Percentiles rank a stretch among this genome's conserved stretches.
These are phyloP conservation scores for Yoshiicerus persimilis DNA, from an alignment of 1,140 invertebrate genomes.

Conservation along the genomic window DNA sequence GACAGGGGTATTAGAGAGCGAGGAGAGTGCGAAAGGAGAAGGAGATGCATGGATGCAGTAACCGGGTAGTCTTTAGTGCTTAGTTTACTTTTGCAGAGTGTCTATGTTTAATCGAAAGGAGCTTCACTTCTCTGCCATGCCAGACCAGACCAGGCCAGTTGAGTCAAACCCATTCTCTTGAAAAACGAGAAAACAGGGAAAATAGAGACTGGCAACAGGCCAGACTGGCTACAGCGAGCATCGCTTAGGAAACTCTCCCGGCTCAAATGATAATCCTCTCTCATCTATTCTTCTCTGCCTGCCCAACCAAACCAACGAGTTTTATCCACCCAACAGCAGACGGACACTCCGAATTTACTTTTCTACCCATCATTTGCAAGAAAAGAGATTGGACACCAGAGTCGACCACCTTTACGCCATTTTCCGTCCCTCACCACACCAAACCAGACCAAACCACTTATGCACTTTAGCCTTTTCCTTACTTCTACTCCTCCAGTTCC, in stretches of 20 bases:
- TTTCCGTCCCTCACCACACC: not conserved
- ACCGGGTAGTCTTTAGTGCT: not conserved
- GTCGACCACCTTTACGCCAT: not conserved
- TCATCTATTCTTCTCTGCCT: constrained; percentile 26
- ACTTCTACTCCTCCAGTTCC: not conserved
- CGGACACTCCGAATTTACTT: not conserved
- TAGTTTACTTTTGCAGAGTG: not conserved
- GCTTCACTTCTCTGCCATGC: not conserved
- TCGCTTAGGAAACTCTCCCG: constrained; percentile 25
- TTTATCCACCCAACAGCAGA: not conserved
- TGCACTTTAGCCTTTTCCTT: not conserved
- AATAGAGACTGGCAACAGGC: constrained; percentile 30
- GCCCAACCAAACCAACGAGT: not conserved
- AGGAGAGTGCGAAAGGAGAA: not conserved
- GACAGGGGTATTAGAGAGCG: not conserved
- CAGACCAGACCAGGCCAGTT: not conserved
- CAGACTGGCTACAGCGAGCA: not conserved
- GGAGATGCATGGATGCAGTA: not conserved
- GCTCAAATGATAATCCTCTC: constrained; percentile 39
- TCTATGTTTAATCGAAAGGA: not conserved
- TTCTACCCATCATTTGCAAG: not conserved
- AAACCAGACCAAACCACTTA: not conserved
- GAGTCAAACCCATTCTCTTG: not conserved
- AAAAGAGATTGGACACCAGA: not conserved
- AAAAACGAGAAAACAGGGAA: constrained; percentile 18